phyloP scores from a whole-genome alignment of 2,888 invertebrate species.

The Aradus depressus region DNA sequence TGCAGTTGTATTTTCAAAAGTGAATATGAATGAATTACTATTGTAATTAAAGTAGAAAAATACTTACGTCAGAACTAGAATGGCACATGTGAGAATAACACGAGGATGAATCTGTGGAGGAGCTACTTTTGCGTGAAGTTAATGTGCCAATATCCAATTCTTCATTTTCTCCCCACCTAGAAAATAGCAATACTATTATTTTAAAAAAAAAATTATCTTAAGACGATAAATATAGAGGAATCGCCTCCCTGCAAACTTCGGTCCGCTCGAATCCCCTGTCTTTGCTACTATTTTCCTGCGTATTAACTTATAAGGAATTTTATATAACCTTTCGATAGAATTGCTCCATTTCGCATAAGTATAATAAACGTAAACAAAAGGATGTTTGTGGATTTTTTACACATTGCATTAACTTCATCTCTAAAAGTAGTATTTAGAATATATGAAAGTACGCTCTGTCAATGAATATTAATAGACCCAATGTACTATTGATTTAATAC shows the following conservation, averaged over 20 bases:
- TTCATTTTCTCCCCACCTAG: conserved; percentile 34
- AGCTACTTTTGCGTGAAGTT: conserved; percentile 48
- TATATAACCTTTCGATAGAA: not conserved
- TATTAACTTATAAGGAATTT: not conserved
- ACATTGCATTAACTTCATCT: too few relatives aligned
- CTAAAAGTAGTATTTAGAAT: too few relatives aligned
- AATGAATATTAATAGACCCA: too few relatives aligned
- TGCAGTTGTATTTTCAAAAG: too few relatives aligned
- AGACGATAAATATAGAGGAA: too few relatives aligned
- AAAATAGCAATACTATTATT: too few relatives aligned
- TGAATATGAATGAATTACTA: not conserved
- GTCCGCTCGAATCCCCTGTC: too few relatives aligned
- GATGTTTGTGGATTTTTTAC: not conserved
- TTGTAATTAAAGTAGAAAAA: not conserved
- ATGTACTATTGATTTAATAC: not conserved
- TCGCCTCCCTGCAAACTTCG: too few relatives aligned
- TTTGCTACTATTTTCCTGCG: too few relatives aligned
- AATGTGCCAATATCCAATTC: conserved; percentile 36
- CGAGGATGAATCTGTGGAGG: conserved; percentile 48
- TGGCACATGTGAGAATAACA: conserved; percentile 38
- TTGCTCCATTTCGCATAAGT: not conserved
- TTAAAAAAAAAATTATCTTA: too few relatives aligned
- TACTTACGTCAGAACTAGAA: conserved; percentile 36
- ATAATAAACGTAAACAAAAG: not conserved
- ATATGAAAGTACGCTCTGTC: too few relatives aligned